These are phyloP conservation scores for Chascanopsetta lugubris DNA, from an alignment of 2,113 vertebrate genomes.

Conservation along the genomic window DNA sequence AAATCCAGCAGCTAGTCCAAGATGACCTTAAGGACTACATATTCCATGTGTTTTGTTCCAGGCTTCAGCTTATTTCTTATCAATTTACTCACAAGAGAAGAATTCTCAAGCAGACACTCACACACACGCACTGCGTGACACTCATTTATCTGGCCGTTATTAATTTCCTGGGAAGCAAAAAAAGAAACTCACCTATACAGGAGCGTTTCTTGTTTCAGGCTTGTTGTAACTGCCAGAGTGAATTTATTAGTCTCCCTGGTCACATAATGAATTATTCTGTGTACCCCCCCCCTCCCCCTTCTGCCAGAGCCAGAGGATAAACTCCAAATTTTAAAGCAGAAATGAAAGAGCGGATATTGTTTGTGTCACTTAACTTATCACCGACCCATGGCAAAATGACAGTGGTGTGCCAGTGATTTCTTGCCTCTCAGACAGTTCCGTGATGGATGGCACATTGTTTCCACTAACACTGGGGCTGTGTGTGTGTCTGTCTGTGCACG, in stretches of 20 bases:
- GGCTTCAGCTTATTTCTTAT: background rate
- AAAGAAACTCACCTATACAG: background rate
- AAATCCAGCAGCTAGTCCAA: no score
- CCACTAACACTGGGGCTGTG: no score
- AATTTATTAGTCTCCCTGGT: constrained; percentile 34
- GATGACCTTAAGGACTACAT: no score
- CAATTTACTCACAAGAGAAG: background rate
- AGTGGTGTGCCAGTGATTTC: background rate
- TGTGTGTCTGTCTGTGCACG: background rate
- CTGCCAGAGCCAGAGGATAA: constrained; percentile 8
- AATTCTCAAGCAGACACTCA: background rate
- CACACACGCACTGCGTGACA: constrained; percentile 3
- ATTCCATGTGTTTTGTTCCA: no score
- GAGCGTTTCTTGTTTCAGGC: constrained; percentile 47
- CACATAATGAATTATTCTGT: constrained; percentile 37
- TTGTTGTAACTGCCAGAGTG: constrained; percentile 13
- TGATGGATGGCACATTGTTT: background rate
- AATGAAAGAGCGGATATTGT: background rate
- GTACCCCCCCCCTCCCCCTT: constrained; percentile 18
- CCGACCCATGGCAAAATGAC: background rate
- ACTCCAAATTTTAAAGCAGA: constrained; percentile 28
- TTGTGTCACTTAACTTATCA: constrained; percentile 13
- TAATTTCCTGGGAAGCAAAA: constrained; percentile 17
- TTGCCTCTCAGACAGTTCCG: background rate
- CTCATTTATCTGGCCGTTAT: constrained; percentile 26